A percentile compares a stretch with the other conserved stretches of the same genome.
phyloP scores from a whole-genome alignment of 2,113 vertebrate genomes.

The Oostethus manadensis region DNA sequence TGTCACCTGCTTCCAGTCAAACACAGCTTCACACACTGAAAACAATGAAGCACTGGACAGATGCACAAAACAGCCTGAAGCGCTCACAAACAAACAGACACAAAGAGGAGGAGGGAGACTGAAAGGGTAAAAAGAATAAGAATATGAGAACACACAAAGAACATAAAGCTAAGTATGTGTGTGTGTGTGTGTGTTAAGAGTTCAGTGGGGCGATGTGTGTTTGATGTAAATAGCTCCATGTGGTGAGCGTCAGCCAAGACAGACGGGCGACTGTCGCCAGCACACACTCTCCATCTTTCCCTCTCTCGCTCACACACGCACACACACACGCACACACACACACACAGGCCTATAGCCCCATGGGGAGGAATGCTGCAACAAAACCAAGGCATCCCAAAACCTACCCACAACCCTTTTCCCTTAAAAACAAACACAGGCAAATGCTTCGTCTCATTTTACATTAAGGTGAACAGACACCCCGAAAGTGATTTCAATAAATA shows the following conservation, averaged over 20 bases:
- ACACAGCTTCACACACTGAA: conserved; percentile 63
- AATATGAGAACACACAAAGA: conserved; percentile 49
- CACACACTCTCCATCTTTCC: too few species aligned
- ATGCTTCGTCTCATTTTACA: conserved; percentile 18
- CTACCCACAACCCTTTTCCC: conserved; percentile 28
- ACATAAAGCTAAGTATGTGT: conserved; percentile 17
- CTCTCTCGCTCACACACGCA: conserved; percentile 17
- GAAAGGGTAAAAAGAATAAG: conserved; percentile 31
- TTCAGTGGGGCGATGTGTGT: conserved; percentile 41
- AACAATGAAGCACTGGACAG: conserved; percentile 53
- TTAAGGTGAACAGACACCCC: not conserved
- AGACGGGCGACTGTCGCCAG: conserved; percentile 61
- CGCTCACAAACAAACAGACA: conserved; percentile 31
- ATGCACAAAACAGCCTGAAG: conserved; percentile 44
- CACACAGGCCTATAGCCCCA: conserved; percentile 25
- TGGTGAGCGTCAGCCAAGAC: conserved; percentile 59
- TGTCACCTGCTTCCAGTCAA: conserved; percentile 71
- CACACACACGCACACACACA: conserved; percentile 23
- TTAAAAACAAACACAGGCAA: conserved; percentile 26
- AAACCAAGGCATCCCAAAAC: conserved; percentile 31
- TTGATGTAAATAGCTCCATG: conserved; percentile 66
- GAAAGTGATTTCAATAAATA: conserved; percentile 7
- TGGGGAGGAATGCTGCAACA: conserved; percentile 49
- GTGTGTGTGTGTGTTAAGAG: conserved; percentile 32
- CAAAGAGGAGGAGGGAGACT: conserved; percentile 12